Conservation (phyloP, 2,888 invertebrate genomes). For the Rhogogaster chlorosoma region DNA sequence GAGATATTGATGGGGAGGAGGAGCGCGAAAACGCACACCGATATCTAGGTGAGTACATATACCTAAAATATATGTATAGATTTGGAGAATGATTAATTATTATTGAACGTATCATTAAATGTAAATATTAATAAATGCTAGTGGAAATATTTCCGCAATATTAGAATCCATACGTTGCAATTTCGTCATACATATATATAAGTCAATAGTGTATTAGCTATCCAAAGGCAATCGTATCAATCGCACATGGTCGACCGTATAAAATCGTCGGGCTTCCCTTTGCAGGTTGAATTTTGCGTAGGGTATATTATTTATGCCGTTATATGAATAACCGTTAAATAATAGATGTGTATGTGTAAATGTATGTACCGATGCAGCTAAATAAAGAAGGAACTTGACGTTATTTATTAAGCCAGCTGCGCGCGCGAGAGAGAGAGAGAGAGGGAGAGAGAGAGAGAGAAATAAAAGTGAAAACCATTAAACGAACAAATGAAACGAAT, state of each 20-base stretch:
- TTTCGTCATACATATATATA: slow-evolving; percentile 5
- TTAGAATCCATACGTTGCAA: background rate
- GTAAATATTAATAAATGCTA: background rate
- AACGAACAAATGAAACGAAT: background rate
- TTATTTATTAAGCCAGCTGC: background rate
- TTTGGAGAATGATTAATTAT: background rate
- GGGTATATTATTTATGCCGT: background rate
- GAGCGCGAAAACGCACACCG: background rate
- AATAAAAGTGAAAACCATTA: background rate
- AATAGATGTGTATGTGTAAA: background rate
- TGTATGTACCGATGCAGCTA: background rate
- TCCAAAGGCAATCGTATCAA: slow-evolving; percentile 11
- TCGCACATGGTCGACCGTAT: background rate
- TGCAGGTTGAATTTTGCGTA: background rate
- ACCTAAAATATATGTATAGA: background rate
- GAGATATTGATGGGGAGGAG: background rate
- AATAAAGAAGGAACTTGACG: background rate
- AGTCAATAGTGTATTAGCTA: background rate
- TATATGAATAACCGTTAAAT: background rate
- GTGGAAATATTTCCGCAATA: background rate
- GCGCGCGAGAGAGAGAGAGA: background rate
- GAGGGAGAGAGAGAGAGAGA: background rate
- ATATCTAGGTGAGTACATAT: background rate
- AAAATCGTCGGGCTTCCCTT: background rate
- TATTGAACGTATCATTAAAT: background rate